Base-by-base conservation (phyloP, 1,140 invertebrate genomes). In the Amphibalanus amphitrite region DNA sequence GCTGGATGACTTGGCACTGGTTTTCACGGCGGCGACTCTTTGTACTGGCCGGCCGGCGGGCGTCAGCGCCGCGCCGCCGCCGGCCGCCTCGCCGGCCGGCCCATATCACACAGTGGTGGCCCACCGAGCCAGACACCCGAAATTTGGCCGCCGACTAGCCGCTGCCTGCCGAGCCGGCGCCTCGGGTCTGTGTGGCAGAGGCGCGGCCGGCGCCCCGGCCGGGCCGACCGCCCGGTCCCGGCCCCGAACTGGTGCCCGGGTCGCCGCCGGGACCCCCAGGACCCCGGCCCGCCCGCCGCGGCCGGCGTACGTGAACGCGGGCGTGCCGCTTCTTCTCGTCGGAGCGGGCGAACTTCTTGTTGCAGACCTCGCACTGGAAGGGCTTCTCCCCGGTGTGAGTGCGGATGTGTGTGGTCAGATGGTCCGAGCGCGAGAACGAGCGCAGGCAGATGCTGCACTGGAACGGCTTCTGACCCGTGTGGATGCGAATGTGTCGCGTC, bases 211-310 rank as follows among this genome's bases (percentile, higher is more conserved):
- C 13, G 73, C 69, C 20, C 59, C 72, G 23, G 26, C 71, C 33
- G 4, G 47, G 10, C 17, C 47, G 6, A 6, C 47, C 10, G 25
- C 17, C 69, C 13, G 26, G 69, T 47, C 33, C 47, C 33, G 0
- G 73, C 65, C 20, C 59, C 69, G 23, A 26, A 40, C 33, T 15
- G 47, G 13, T 1, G 6, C 64, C 29, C 65, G 47, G 65, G 28
- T 59, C 71, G n/a, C n/a, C n/a, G 64, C 69, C 69, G 26, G 28
- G 29, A 33, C 71, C 47, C 76, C 78, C 26, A 69, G 71, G 73
- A 77, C 75, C 71, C 82, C 81, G 78, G 78, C 95, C 93, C 74
- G 93, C 90, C 83, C 95, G 96, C 77, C 93, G 85, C 77, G 94
- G 89, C 82, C 96, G 93, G 80, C 97, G 97, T 23, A 95, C 73